phyloP scores from a whole-genome alignment of 2,888 invertebrate species.

The Meiosimyza decipiens region DNA sequence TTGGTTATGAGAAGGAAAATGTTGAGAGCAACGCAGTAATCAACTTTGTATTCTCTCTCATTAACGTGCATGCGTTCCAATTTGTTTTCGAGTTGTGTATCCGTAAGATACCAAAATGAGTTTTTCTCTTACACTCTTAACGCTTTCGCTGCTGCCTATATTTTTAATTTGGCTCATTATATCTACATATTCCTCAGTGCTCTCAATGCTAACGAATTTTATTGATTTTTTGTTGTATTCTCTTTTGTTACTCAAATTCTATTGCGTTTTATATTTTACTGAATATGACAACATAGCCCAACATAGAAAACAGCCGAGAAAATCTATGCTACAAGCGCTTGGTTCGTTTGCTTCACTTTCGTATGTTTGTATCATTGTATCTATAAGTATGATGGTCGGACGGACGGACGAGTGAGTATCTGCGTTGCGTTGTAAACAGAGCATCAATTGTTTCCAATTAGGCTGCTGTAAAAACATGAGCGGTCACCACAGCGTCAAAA shows the following conservation, averaged over 20 bases:
- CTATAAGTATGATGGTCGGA: background rate
- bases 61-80: no score
- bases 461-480: conserved; percentile 11
- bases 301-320: background rate
- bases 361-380: conserved; percentile 1
- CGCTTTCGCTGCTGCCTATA: no score
- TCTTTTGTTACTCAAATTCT: background rate
- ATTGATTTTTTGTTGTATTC: conserved; percentile 8
- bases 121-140: no score
- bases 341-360: background rate
- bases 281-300: conserved; percentile 1
- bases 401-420: background rate
- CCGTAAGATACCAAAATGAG: no score
- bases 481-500: conserved; percentile 38
- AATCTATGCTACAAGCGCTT: conserved; percentile 10
- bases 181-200: no score
- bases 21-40: no score
- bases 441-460: conserved; percentile 37
- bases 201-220: background rate
- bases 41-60: background rate
- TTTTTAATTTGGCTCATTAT: no score
- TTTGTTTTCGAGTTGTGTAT: no score
- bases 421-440: conserved; percentile 32
- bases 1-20: no score
- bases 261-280: conserved; percentile 28